Base-by-base conservation (phyloP, 2,797 vertebrate genomes). In the Manis crassicaudata region DNA sequence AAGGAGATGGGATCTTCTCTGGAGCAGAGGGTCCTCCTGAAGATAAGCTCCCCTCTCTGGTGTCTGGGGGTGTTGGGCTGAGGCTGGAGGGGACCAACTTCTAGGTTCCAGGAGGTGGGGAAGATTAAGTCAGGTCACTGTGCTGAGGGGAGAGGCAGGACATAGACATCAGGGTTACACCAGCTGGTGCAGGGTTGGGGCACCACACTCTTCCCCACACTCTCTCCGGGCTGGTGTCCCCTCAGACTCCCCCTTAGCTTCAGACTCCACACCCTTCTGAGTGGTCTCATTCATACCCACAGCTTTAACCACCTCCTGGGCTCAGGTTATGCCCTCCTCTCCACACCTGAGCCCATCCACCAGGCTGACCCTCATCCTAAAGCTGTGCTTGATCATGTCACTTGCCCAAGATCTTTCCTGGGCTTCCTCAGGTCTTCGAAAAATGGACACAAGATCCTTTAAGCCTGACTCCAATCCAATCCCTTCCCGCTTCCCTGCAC, bases 181-280 rank as follows among this genome's bases (percentile, higher is more conserved):
- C 29, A n/a, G 46, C 4, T 1, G n/a, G 70, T 11, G 1, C 3
- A 35, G 37, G 29, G 2, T 10, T 0, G 12, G 17, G 50, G 62
- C 68, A 29, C 21, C 20, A 6, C 37, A 40, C 27, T 54, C 72
- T 16, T n/a, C 40, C 3, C 62, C 21, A 0, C 35, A 16, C 70
- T 58, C 13, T 54, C 65, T 73, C 62, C 32, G 86, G 68, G 58
- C 46, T 60, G 32, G 1, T 18, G n/a, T 25, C 27, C 37, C 11
- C 54, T 40, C 7, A 4, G 70, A 18, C 20, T 54, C 12, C 7
- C 17, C 43, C 68, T 76, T 25, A 43, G 60, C 60, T 62, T 27
- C 9, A 6, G 16, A 11, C 21, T 46, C 1, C 6, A 7, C 0
- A 2, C 21, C 32, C 72, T 29, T 75, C 82, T 35, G 13, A 62